Evolutionary conservation across 2,888 invertebrate species (phyloP), one percentile per base, ranked within the genome.

Genomic region (Empis livida): DNA sequence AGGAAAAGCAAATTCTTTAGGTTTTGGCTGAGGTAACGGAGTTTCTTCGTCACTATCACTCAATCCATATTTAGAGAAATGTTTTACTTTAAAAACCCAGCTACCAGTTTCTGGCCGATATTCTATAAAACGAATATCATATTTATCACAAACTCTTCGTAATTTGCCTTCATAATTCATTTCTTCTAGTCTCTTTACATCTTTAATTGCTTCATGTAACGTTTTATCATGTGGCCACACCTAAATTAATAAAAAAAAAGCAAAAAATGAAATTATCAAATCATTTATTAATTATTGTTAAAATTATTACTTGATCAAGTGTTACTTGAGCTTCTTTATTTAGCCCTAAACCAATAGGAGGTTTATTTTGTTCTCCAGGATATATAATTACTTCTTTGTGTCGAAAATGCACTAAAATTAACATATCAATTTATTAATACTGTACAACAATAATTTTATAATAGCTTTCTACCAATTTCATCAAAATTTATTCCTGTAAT

Each of bases 351-450:
- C 96, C 97, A 8, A 88, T 71, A 0, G 86, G 79, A 1, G 99
- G 97, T 65, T 96, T 97, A 48, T 78, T 78, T 0, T 77, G 74
- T 54, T 91, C 88, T 59, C 93, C 90, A 0, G 96, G 95, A 72
- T 99, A 99, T 5, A 99, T 82, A 16, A 87, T 86, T 3, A 99
- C 84, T 70, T 99, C 96, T 63, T 94, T 92, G 65, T 92, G 85
- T 5, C 93, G 77, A 69, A 97, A 91, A 62, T 89, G 86, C 1
- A 97, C 92, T 81, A 44, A 10, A 45, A 39, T 32, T 30, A 30
- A 43, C 6, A 31, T 43, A 14, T 14, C 15, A 37, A 27, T 27
- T n/a, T 20, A 16, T 10, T 43, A 6, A n/a, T 10, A 47, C 5
- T 31, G 8, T 23, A 16, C 11, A 46, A 6, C 4, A 40, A 11